These are phyloP conservation scores for Drosophila micromelanica DNA, from an alignment of 1,140 invertebrate genomes.

Conservation along the genomic window DNA sequence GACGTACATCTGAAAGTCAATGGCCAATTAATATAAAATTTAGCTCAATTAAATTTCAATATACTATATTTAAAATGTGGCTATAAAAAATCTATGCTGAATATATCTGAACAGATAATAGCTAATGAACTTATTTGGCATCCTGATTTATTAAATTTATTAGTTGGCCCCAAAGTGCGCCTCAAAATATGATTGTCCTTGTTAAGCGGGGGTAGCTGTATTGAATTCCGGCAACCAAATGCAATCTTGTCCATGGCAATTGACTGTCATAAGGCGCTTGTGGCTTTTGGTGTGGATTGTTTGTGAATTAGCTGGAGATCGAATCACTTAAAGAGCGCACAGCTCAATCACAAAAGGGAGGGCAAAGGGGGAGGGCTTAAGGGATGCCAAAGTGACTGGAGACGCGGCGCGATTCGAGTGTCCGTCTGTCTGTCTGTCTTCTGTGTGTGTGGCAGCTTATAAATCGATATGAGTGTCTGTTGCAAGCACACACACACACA, in stretches of 20 bases:
- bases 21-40: too few species aligned
- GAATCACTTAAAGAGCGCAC: constrained; percentile 69
- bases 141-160: neutral
- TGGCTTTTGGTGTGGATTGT: constrained; percentile 42
- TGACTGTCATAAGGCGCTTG: constrained; percentile 41
- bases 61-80: too few species aligned
- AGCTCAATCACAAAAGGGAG: constrained; percentile 56
- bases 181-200: neutral
- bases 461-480: constrained; percentile 79
- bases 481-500: constrained; percentile 44
- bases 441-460: constrained; percentile 68
- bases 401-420: constrained; percentile 62
- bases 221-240: constrained; percentile 16
- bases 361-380: constrained; percentile 16
- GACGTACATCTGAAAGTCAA: too few species aligned
- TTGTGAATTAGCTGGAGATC: constrained; percentile 73
- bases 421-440: neutral
- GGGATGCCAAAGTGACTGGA: constrained; percentile 44
- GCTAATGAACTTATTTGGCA: too few species aligned
- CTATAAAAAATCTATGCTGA: neutral
- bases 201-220: neutral
- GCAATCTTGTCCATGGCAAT: constrained; percentile 15
- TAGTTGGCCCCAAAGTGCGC: neutral
- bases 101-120: too few species aligned
- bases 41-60: too few species aligned